Conservation (phyloP, 1,140 invertebrate genomes). For the Drosophila pseudoobscura region DNA sequence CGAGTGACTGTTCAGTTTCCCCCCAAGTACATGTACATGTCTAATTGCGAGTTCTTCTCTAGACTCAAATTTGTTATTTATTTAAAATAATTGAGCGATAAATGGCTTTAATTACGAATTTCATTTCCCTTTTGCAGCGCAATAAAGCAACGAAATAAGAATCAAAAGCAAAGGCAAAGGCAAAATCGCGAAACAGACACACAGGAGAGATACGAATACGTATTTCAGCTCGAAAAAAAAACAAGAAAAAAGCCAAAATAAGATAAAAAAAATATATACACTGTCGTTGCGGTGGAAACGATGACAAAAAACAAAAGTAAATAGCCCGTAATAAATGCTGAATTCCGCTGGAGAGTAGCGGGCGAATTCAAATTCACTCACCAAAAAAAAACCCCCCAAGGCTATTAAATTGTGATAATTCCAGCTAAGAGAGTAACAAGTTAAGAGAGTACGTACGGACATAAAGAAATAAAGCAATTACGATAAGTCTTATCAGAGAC, state of each 20-base stretch:
- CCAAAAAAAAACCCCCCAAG: not conserved
- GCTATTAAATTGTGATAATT: not conserved
- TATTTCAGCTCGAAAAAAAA: slow-evolving; percentile 42
- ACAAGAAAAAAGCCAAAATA: slow-evolving; percentile 17
- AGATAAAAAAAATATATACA: slow-evolving; percentile 53
- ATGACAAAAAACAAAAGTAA: slow-evolving; percentile 44
- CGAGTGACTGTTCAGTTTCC: not conserved
- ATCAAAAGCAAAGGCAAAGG: slow-evolving; percentile 26
- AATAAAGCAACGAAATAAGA: slow-evolving; percentile 37
- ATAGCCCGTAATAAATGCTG: slow-evolving; percentile 27
- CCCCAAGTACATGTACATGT: slow-evolving; percentile 18
- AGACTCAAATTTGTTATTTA: slow-evolving; percentile 14
- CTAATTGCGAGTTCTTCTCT: slow-evolving; percentile 18
- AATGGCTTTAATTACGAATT: slow-evolving; percentile 45
- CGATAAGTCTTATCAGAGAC: slow-evolving; percentile 35
- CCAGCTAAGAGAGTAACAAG: not conserved
- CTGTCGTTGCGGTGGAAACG: not conserved
- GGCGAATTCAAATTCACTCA: slow-evolving; percentile 15
- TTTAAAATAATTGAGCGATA: slow-evolving; percentile 32
- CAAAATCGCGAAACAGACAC: slow-evolving; percentile 38
- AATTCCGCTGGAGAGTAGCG: slow-evolving; percentile 30
- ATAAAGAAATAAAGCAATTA: slow-evolving; percentile 12
- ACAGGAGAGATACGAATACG: slow-evolving; percentile 47
- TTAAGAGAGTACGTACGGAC: not conserved
- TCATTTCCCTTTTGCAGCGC: slow-evolving; percentile 56